A percentile compares a stretch with the other conserved stretches of the same genome.
Conservation (phyloP, 1,140 invertebrate species). For the Drosophila rhopaloa region DNA sequence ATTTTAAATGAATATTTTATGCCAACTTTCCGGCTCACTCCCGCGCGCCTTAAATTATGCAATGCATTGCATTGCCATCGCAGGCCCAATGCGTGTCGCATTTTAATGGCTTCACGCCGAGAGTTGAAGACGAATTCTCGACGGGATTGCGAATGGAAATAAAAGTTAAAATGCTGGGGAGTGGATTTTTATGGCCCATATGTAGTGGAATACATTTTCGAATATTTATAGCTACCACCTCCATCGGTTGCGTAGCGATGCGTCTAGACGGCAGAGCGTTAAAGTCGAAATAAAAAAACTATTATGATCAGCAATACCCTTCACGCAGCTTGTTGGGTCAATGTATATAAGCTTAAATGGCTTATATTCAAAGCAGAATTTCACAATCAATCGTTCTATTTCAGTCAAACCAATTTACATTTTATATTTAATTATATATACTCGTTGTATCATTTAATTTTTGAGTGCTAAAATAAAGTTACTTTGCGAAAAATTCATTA, state of each 20-base stretch:
- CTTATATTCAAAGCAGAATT: too few species aligned
- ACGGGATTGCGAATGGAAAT: constrained; percentile 10
- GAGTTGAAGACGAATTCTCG: constrained; percentile 28
- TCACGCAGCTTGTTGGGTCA: too few species aligned
- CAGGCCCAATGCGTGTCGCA: constrained; percentile 71
- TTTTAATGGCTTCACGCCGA: constrained; percentile 58
- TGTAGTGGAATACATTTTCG: constrained; percentile 67
- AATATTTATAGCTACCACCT: constrained; percentile 60
- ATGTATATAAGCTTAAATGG: background rate
- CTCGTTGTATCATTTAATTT: too few species aligned
- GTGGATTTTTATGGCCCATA: constrained; percentile 61
- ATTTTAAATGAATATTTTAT: constrained; percentile 83
- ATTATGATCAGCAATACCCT: background rate
- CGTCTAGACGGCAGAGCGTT: constrained; percentile 33
- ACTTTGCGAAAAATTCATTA: background rate
- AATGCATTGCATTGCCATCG: constrained; percentile 60
- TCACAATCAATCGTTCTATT: too few species aligned
- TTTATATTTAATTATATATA: too few species aligned
- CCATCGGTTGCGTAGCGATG: constrained; percentile 7
- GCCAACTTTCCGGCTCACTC: constrained; percentile 49
- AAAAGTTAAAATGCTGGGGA: constrained; percentile 18
- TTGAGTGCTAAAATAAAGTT: background rate
- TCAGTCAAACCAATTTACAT: too few species aligned
- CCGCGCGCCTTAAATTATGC: constrained; percentile 75
- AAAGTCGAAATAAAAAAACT: background rate